Conservation (phyloP, 1,140 invertebrate genomes). For the Drosophila aff. region DNA sequence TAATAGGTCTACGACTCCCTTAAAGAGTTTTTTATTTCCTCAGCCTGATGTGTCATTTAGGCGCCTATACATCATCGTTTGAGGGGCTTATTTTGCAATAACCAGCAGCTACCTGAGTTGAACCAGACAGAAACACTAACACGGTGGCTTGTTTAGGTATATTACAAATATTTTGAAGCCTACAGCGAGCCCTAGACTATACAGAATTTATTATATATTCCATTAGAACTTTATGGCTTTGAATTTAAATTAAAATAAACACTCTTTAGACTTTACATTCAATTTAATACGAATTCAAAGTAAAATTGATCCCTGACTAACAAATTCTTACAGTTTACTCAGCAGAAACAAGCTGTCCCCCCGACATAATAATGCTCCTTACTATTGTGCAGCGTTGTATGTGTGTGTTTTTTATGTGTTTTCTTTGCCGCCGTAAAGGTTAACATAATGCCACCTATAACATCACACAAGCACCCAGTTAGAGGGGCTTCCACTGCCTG, state of each 20-base stretch:
- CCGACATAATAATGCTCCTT: neutral
- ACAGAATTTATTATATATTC: neutral
- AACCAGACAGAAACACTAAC: no score
- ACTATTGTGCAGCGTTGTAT: conserved; percentile 2
- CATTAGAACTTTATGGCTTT: neutral
- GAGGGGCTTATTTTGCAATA: neutral
- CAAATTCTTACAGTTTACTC: neutral
- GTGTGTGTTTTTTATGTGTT: conserved; percentile 18
- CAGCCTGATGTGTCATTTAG: neutral
- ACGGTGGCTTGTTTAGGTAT: neutral
- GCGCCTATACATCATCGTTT: neutral
- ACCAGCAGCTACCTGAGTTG: neutral
- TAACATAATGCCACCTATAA: conserved; percentile 59
- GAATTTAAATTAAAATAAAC: neutral
- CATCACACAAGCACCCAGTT: conserved; percentile 57
- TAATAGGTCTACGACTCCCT: conserved; percentile 20
- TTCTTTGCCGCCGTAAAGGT: conserved; percentile 49
- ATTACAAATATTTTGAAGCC: neutral
- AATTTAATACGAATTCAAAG: no score
- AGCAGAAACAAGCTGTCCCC: neutral
- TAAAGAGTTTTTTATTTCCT: neutral
- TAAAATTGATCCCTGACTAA: neutral
- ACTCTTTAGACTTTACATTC: neutral
- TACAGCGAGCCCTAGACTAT: neutral
- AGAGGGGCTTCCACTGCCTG: neutral